Conservation (phyloP, 1,140 invertebrate species). For the Cotesia chilonis region DNA sequence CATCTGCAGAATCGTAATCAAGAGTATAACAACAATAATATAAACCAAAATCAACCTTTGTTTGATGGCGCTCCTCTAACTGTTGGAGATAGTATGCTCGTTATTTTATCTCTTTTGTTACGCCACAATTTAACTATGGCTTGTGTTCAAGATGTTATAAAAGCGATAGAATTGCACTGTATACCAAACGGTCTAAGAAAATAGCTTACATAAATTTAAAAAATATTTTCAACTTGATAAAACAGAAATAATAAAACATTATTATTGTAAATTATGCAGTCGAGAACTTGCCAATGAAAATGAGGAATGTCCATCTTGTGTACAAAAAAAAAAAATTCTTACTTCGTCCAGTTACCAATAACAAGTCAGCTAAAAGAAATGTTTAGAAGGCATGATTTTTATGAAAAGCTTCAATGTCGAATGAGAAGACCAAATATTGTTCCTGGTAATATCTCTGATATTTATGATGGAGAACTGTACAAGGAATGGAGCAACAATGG, state of each 20-base stretch:
- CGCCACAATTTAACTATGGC: constrained; percentile 3
- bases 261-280: constrained; percentile 16
- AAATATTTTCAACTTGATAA: constrained; percentile 7
- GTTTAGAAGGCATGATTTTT: constrained; percentile 12
- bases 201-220: constrained; percentile 22
- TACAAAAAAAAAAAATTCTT: neutral
- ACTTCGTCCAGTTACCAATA: neutral
- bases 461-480: constrained; percentile 19
- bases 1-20: neutral
- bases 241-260: constrained; percentile 9
- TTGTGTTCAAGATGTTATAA: constrained; percentile 13
- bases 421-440: constrained; percentile 21
- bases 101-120: constrained; percentile 8
- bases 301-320: constrained; percentile 4
- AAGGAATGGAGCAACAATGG: constrained; percentile 34
- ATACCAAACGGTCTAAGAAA: constrained; percentile 3
- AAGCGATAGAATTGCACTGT: constrained; percentile 9
- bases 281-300: neutral
- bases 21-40: neutral
- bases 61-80: constrained; percentile 1
- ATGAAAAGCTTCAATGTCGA: neutral
- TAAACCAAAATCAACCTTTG: neutral
- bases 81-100: constrained; percentile 13
- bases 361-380: neutral
- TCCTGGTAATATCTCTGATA: neutral